These are phyloP conservation scores for Macrophya annulata DNA, from an alignment of 2,888 invertebrate genomes.

Conservation along the genomic window DNA sequence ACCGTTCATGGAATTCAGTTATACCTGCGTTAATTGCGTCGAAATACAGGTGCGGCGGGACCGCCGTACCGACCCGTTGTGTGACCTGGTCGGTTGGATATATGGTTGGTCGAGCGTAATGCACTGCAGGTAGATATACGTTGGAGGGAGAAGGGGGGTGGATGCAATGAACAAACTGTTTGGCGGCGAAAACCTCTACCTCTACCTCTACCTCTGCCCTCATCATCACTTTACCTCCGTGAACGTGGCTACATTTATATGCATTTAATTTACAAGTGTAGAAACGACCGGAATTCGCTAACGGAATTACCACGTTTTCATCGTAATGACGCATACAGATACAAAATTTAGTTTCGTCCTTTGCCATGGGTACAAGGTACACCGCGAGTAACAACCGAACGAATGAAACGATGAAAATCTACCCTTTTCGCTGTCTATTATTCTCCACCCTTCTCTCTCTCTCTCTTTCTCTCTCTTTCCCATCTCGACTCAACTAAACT, in stretches of 20 bases:
- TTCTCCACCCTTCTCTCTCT: neutral
- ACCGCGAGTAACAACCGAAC: neutral
- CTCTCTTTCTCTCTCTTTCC: neutral
- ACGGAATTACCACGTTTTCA: conserved; percentile 49
- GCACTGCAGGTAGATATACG: neutral
- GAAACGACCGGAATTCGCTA: conserved; percentile 22
- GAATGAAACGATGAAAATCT: neutral
- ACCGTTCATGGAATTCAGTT: conserved; percentile 48
- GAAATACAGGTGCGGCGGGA: conserved; percentile 11
- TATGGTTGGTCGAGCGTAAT: conserved; percentile 46
- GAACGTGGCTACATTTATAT: conserved; percentile 46
- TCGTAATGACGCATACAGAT: conserved; percentile 50
- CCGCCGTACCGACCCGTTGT: neutral
- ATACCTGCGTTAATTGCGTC: conserved; percentile 52
- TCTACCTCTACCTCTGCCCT: conserved; percentile 57
- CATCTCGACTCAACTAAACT: neutral
- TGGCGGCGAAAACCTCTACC: conserved; percentile 56
- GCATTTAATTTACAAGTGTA: conserved; percentile 36
- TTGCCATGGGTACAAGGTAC: neutral
- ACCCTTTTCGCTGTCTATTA: neutral
- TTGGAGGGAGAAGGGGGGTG: neutral
- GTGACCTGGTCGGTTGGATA: conserved; percentile 28
- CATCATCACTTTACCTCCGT: conserved; percentile 42
- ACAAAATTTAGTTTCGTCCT: conserved; percentile 36
- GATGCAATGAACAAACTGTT: conserved; percentile 53